Evolutionary conservation across 2,113 vertebrate species (phyloP).

Genomic region (Nesospiza acunhae): DNA sequence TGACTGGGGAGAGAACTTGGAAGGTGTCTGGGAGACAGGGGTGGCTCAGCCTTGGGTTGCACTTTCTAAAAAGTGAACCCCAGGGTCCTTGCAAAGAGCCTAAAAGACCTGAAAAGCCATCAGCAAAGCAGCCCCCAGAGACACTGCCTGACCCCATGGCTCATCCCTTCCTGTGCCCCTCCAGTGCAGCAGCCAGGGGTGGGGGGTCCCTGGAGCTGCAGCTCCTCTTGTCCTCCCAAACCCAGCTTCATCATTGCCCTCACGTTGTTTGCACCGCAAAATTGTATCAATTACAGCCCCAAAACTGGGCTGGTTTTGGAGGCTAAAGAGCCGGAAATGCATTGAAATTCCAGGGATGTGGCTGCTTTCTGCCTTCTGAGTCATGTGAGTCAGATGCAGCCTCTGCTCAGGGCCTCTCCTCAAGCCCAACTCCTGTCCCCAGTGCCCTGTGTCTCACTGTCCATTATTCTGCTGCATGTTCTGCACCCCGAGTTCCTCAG

Average conservation of each 20-base stretch:
- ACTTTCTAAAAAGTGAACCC: background rate
- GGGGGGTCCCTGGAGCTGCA: background rate
- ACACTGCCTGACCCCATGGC: background rate
- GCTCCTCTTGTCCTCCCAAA: background rate
- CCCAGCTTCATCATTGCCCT: background rate
- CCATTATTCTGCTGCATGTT: rapidly evolving
- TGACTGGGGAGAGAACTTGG: background rate
- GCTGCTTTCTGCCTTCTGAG: background rate
- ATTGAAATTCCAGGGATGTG: background rate
- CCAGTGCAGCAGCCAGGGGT: background rate
- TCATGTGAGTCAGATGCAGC: rapidly evolving
- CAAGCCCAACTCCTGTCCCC: background rate
- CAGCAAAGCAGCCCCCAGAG: background rate
- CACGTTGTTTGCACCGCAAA: rapidly evolving
- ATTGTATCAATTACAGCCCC: background rate
- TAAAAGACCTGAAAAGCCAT: background rate
- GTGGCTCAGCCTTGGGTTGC: background rate
- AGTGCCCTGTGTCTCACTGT: rapidly evolving
- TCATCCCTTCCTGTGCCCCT: rapidly evolving
- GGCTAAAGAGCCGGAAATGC: background rate
- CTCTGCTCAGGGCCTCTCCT: background rate
- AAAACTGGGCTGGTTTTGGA: background rate
- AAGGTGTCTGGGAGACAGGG: rapidly evolving
- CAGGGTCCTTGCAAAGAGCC: background rate
- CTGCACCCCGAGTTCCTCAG: rapidly evolving